Conservation (phyloP, 1,140 invertebrate genomes). For the Brachionus manjavacas region DNA sequence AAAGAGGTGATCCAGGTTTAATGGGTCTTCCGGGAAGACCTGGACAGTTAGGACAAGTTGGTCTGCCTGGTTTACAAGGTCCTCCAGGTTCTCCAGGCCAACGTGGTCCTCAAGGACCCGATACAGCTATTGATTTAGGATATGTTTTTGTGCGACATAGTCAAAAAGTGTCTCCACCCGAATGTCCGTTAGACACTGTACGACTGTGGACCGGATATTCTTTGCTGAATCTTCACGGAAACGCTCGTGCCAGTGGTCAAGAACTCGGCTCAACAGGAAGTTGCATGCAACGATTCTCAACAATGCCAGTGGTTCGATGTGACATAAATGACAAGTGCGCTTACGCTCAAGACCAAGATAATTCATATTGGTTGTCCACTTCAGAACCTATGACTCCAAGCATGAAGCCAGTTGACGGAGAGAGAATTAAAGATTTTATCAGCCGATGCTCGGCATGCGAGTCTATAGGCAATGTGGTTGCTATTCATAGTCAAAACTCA, state of each 20-base stretch:
- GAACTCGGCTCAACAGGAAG: slow-evolving; percentile 48
- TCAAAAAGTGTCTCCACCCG: slow-evolving; percentile 74
- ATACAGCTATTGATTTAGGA: slow-evolving; percentile 16
- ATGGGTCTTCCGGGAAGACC: slow-evolving; percentile 47
- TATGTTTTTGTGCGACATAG: slow-evolving; percentile 65
- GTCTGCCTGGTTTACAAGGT: neutral
- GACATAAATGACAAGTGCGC: slow-evolving; percentile 56
- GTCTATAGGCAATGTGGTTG: slow-evolving; percentile 84
- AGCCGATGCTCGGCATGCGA: slow-evolving; percentile 85
- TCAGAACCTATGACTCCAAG: slow-evolving; percentile 51
- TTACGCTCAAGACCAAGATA: slow-evolving; percentile 54
- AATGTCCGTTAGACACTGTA: slow-evolving; percentile 75
- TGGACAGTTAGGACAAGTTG: slow-evolving; percentile 53
- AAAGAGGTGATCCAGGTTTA: slow-evolving; percentile 11
- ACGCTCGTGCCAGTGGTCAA: slow-evolving; percentile 41
- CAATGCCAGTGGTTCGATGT: slow-evolving; percentile 59
- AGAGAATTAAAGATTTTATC: slow-evolving; percentile 47
- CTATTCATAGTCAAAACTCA: slow-evolving; percentile 87
- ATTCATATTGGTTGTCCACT: slow-evolving; percentile 57
- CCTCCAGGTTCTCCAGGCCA: neutral
- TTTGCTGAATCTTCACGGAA: slow-evolving; percentile 61
- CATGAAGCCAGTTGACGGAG: slow-evolving; percentile 46
- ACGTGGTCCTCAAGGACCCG: slow-evolving; percentile 33
- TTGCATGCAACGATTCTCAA: slow-evolving; percentile 54
- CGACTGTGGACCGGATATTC: slow-evolving; percentile 93